These are phyloP conservation scores for Acanthochromis polyacanthus DNA, from an alignment of 2,113 vertebrate species.

Conservation along the genomic window DNA sequence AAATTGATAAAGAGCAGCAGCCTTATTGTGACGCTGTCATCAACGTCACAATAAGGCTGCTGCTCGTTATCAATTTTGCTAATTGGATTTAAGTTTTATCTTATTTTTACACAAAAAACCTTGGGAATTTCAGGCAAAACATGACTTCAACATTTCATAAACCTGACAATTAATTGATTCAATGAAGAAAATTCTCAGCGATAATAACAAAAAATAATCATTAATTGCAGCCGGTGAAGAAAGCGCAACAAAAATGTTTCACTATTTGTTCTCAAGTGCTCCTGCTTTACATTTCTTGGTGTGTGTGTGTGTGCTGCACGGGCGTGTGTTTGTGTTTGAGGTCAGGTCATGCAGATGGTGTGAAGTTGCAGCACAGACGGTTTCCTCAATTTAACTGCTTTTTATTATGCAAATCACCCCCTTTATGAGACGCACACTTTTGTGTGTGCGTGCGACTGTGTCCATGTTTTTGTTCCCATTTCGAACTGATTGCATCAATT, in stretches of 20 bases:
- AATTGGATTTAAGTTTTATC: too few species aligned
- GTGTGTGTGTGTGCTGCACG: constrained; percentile 36
- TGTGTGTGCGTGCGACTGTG: constrained; percentile 44
- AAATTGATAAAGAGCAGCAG: too few species aligned
- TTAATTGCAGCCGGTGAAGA: background rate
- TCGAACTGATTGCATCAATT: constrained; percentile 53
- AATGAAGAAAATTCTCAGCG: background rate
- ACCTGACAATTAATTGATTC: background rate
- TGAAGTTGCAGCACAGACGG: constrained; percentile 84
- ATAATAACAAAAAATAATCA: too few species aligned
- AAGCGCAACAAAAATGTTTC: constrained; percentile 9
- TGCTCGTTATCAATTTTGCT: too few species aligned
- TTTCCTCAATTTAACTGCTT: constrained; percentile 85
- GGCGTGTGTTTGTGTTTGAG: constrained; percentile 65
- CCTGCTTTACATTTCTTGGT: constrained; percentile 56
- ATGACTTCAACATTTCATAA: background rate
- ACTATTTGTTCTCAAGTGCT: constrained; percentile 34
- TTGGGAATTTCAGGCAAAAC: too few species aligned
- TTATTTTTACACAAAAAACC: too few species aligned
- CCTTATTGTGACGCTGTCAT: too few species aligned
- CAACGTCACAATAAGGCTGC: too few species aligned
- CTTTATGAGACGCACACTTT: constrained; percentile 77
- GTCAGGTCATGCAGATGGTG: constrained; percentile 86
- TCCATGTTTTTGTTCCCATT: constrained; percentile 44
- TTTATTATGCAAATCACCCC: constrained; percentile 84